A percentile compares a stretch with the other conserved stretches of the same genome.
Conservation (phyloP, 1,140 invertebrate genomes). For the Nylanderia fulva region DNA sequence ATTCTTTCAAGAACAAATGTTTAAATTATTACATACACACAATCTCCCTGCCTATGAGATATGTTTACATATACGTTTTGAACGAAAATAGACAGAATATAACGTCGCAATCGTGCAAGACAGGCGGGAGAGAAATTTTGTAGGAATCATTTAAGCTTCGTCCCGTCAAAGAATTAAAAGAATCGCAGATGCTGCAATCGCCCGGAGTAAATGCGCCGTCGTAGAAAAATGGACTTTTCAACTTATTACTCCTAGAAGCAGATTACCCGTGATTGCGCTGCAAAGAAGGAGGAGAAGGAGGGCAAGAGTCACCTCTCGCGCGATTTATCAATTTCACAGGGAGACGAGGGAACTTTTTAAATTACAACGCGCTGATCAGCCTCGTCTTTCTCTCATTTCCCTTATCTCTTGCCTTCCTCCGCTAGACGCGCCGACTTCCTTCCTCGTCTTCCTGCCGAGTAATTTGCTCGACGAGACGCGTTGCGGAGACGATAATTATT, state of each 20-base stretch:
- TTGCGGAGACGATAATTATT: slow-evolving; percentile 64
- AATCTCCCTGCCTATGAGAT: neutral
- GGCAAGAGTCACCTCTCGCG: slow-evolving; percentile 61
- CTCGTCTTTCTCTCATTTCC: slow-evolving; percentile 69
- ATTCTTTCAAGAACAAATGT: too few species aligned
- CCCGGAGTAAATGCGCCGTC: slow-evolving; percentile 17
- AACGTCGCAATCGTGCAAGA: neutral
- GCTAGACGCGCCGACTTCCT: slow-evolving; percentile 42
- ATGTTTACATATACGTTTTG: neutral
- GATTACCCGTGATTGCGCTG: slow-evolving; percentile 78
- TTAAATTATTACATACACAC: neutral
- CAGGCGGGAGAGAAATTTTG: slow-evolving; percentile 8
- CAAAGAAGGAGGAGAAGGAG: neutral
- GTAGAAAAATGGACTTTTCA: slow-evolving; percentile 78
- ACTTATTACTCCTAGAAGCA: slow-evolving; percentile 78
- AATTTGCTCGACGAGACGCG: slow-evolving; percentile 42
- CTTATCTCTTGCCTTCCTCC: slow-evolving; percentile 49
- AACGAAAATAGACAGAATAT: neutral
- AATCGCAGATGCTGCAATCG: slow-evolving; percentile 51
- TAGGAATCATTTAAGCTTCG: slow-evolving; percentile 37
- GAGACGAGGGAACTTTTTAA: slow-evolving; percentile 79
- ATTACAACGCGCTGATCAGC: slow-evolving; percentile 77
- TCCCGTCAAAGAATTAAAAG: slow-evolving; percentile 38
- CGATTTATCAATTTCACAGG: slow-evolving; percentile 81
- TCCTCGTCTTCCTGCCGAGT: slow-evolving; percentile 44